A percentile compares a stretch with the other conserved stretches of the same genome.
Conservation (phyloP, 2,113 vertebrate genomes). For the Mirza zaza region DNA sequence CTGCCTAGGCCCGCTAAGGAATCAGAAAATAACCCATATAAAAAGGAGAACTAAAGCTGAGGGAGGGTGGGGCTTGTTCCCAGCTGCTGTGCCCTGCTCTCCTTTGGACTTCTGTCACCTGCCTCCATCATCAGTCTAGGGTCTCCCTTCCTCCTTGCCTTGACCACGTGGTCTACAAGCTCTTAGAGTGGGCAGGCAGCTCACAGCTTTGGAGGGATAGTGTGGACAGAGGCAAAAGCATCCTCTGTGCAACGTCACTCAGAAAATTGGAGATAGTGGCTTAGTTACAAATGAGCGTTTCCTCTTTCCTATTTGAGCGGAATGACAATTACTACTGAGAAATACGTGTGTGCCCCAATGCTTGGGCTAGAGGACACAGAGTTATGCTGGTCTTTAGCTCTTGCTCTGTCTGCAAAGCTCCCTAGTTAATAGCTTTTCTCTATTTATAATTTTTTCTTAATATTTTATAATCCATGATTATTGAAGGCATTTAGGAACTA, state of each 20-base stretch:
- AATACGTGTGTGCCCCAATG: background rate
- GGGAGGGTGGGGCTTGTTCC: background rate
- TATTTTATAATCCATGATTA: background rate
- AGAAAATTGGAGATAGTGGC: background rate
- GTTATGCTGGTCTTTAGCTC: background rate
- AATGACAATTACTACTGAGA: too few relatives aligned
- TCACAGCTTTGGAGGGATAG: background rate
- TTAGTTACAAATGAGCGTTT: background rate
- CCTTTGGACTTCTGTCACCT: background rate
- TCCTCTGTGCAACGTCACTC: background rate
- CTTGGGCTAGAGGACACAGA: background rate
- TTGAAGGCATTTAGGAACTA: background rate
- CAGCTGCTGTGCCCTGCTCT: fast-evolving
- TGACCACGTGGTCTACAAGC: too few relatives aligned
- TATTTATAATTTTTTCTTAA: background rate
- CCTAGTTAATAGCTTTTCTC: background rate
- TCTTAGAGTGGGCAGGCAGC: background rate
- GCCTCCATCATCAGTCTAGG: background rate
- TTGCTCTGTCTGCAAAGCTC: background rate
- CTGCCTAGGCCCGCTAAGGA: background rate
- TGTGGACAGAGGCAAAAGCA: background rate
- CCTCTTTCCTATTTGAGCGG: background rate
- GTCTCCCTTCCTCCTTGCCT: background rate
- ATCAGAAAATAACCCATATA: background rate
- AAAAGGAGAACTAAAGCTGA: background rate